Base-by-base conservation (phyloP, 1,140 invertebrate species). In the Acyrthosiphon pisum region DNA sequence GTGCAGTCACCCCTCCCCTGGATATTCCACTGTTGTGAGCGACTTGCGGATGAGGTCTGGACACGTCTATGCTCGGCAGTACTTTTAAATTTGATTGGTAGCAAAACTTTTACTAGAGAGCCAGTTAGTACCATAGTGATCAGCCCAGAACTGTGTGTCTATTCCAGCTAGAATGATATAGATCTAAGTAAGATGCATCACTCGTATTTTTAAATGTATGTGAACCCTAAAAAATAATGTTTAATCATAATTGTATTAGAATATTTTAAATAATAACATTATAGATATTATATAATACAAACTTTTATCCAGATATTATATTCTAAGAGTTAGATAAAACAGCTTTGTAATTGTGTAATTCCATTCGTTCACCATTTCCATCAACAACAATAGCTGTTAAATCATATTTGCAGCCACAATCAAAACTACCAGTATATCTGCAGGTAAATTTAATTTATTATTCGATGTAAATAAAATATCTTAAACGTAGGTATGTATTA, bases 91-190 rank as follows among this genome's bases (percentile, higher is more conserved):
- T 56, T 93, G 84, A 90, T 81, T 11, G 94, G 76, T 93, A 95
- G 53, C 93, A 95, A 94, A 11, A 95, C 76, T 93, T 88, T 95
- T 7, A 97, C 95, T 94, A 95, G 95, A 14, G 96, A 96, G 50
- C 96, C 96, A 93, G 96, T 97, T 97, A 83, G 95, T 95, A 6
- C 97, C 97, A 95, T 97, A 97, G 95, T 97, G 96, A 46, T 97
- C 97, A 93, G 95, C 95, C 97, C 97, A 97, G 95, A 96, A 97
- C 94, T 96, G 95, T 30, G 90, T 95, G 94, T 97, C 97, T 87
- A 94, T 94, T 53, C 97, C 97, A n/a, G n/a, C n/a, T n/a, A 88
- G 93, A 68, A 94, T 96, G 96, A 86, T 84, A 60, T 60, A 60
- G 94, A 96, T 96, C 35, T 93, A 93, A 35, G 95, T 94, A 93